phyloP scores from a whole-genome alignment of 2,113 vertebrate species.

The Prochilodus magdalenae region DNA sequence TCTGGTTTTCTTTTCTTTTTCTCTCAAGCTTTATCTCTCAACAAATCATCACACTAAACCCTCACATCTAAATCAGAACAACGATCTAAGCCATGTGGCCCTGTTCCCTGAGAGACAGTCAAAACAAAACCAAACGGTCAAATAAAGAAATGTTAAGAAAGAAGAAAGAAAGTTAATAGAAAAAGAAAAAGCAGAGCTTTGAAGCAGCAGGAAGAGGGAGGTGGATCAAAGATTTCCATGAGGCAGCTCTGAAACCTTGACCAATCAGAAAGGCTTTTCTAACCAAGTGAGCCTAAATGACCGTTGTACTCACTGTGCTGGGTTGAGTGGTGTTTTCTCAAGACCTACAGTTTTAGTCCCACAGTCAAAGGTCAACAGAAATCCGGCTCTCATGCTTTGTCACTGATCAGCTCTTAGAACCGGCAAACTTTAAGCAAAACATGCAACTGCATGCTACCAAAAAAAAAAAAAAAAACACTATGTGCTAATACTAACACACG shows the following conservation, averaged over 20 bases:
- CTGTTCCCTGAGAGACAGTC: not conserved
- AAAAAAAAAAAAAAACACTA: no score
- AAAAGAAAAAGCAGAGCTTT: slow-evolving; percentile 16
- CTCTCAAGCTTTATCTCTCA: not conserved
- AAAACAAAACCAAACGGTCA: not conserved
- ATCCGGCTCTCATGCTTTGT: no score
- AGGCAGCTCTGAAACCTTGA: slow-evolving; percentile 16
- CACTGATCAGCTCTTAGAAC: no score
- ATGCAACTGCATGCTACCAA: no score
- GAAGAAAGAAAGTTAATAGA: not conserved
- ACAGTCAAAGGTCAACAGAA: no score
- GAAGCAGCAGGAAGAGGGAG: slow-evolving; percentile 8
- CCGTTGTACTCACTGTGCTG: not conserved
- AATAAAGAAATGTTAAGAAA: not conserved
- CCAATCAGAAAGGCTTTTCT: slow-evolving; percentile 32
- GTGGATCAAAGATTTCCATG: slow-evolving; percentile 41
- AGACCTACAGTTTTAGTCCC: no score
- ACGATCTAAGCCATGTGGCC: not conserved
- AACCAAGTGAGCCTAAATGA: slow-evolving; percentile 14
- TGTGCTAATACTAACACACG: no score
- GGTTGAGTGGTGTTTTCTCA: no score
- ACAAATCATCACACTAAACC: not conserved
- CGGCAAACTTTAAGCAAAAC: no score
- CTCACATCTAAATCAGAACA: not conserved
- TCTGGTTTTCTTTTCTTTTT: no score